A percentile compares a stretch with the other conserved stretches of the same genome.
Conservation (phyloP, 2,113 vertebrate genomes). For the Zapus hudsonius region DNA sequence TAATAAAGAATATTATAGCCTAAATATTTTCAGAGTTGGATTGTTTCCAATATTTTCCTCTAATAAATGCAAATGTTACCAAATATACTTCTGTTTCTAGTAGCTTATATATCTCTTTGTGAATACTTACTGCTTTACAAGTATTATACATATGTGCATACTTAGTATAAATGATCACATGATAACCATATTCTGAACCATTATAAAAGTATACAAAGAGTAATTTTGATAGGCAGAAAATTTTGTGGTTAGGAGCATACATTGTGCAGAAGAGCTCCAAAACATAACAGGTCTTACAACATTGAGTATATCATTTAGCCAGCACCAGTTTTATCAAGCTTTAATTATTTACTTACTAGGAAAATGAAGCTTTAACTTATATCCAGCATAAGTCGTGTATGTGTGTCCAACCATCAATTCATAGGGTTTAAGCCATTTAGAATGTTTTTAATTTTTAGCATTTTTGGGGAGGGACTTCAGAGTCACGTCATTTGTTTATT, state of each 20-base stretch:
- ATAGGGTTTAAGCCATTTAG: not conserved
- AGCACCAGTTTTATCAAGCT: not conserved
- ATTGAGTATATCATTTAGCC: not conserved
- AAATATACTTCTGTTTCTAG: not conserved
- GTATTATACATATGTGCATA: not conserved
- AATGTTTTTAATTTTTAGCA: not conserved
- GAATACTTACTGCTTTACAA: not conserved
- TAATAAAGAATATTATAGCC: not conserved
- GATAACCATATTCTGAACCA: not conserved
- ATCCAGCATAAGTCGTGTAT: not conserved
- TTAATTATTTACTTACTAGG: not conserved
- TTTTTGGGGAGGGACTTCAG: not conserved
- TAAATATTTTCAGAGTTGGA: constrained; percentile 37
- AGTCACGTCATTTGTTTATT: not conserved
- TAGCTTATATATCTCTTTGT: not conserved
- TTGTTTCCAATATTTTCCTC: not conserved
- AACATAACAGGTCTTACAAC: not conserved
- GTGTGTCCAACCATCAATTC: not conserved
- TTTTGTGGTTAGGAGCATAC: not conserved
- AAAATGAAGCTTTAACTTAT: not conserved
- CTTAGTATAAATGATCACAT: not conserved
- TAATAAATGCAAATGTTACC: not conserved
- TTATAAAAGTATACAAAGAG: not conserved
- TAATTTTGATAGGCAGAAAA: not conserved
- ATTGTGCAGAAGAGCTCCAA: not conserved